These are phyloP conservation scores for Orthonyx spaldingii DNA, from an alignment of 2,113 vertebrate species.

Conservation along the genomic window DNA sequence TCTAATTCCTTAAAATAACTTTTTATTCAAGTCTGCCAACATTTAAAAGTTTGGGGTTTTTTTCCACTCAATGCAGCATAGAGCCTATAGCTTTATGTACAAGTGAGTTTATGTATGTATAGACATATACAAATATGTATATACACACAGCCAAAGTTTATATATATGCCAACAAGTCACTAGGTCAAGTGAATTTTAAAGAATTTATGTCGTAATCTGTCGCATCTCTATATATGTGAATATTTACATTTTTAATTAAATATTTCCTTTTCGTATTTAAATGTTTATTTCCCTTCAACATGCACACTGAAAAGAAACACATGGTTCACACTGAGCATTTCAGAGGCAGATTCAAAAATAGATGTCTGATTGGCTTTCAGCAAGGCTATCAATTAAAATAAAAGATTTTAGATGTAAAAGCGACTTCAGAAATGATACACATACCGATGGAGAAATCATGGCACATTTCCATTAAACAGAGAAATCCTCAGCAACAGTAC, in stretches of 20 bases:
- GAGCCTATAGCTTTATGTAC: conserved; percentile 20
- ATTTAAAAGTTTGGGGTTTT: conserved; percentile 41
- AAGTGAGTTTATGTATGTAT: not conserved
- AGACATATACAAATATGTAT: conserved; percentile 16
- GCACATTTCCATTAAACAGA: conserved; percentile 80
- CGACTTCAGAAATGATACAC: conserved; percentile 78
- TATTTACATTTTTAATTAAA: conserved; percentile 51
- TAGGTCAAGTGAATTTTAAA: conserved; percentile 42
- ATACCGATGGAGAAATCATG: conserved; percentile 82
- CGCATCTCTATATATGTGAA: not conserved
- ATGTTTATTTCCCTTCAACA: conserved; percentile 58
- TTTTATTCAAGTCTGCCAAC: conserved; percentile 15
- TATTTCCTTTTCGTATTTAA: conserved; percentile 50
- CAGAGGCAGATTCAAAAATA: conserved; percentile 66
- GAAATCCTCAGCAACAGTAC: conserved; percentile 75
- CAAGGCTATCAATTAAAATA: conserved; percentile 82
- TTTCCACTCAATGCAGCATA: not conserved
- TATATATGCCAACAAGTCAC: conserved; percentile 9
- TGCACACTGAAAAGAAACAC: conserved; percentile 70
- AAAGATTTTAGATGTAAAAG: conserved; percentile 73
- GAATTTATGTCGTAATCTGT: conserved; percentile 2
- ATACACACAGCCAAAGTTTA: not conserved
- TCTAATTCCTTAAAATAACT: not conserved
- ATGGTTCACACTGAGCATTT: conserved; percentile 64
- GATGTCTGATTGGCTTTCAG: conserved; percentile 89